These are phyloP conservation scores for Congeria kusceri DNA, from an alignment of 2,888 invertebrate genomes.

Conservation along the genomic window DNA sequence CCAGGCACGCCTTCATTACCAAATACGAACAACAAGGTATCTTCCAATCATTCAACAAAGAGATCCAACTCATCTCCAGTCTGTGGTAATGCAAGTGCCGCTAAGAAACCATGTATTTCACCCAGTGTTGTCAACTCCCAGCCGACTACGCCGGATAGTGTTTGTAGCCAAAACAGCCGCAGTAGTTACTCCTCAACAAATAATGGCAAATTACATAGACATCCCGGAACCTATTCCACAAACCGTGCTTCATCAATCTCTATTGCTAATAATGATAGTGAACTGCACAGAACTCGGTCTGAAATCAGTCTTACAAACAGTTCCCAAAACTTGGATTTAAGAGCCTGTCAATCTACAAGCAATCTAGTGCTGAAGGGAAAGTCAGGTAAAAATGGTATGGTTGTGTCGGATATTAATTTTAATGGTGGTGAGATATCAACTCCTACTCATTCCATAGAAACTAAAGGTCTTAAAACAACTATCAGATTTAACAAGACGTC, in stretches of 20 bases:
- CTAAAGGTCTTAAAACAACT: constrained; percentile 60
- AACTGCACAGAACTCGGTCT: constrained; percentile 46
- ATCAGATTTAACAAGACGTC: constrained; percentile 54
- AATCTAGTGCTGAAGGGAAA: constrained; percentile 31
- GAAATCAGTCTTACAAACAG: constrained; percentile 39
- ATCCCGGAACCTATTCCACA: constrained; percentile 23
- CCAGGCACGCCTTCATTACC: constrained; percentile 60
- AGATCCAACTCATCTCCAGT: constrained; percentile 58
- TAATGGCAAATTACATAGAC: constrained; percentile 34
- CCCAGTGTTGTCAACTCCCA: constrained; percentile 45
- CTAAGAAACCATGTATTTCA: constrained; percentile 61
- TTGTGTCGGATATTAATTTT: constrained; percentile 44
- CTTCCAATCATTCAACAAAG: constrained; percentile 46
- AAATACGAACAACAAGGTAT: constrained; percentile 44
- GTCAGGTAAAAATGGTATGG: constrained; percentile 58
- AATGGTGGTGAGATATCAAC: constrained; percentile 55
- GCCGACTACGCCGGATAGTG: constrained; percentile 63
- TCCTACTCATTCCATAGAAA: constrained; percentile 63
- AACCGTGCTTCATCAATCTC: constrained; percentile 1
- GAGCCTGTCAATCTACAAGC: constrained; percentile 40
- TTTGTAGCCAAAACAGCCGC: constrained; percentile 54
- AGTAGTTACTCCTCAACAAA: constrained; percentile 19
- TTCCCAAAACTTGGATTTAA: constrained; percentile 18
- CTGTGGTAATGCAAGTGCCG: constrained; percentile 35
- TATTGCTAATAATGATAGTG: constrained; percentile 21